Evolutionary conservation across 2,797 vertebrate genomes (phyloP).

Genomic region (Leuciscus waleckii): DNA sequence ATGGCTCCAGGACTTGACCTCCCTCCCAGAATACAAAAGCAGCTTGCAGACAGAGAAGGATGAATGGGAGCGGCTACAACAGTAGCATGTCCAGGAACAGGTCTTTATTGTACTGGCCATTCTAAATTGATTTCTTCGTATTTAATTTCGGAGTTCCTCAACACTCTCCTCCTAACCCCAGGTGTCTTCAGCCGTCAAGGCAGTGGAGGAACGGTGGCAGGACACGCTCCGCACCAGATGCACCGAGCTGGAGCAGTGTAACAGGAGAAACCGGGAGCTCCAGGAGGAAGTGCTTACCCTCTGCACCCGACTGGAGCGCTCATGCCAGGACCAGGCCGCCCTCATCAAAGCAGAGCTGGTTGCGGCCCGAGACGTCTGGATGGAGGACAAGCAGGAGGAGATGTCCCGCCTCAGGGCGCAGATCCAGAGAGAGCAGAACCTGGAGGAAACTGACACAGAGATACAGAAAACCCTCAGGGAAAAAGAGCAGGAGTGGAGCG

Average conservation of each 20-base stretch:
- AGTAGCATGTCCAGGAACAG: conserved; percentile 73
- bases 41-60: conserved; percentile 80
- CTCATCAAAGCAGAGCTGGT: conserved; percentile 88
- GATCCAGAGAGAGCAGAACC: conserved; percentile 82
- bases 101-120: conserved; percentile 67
- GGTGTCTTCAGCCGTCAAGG: conserved; percentile 72
- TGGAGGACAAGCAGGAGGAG: conserved; percentile 90
- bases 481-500: conserved; percentile 81
- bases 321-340: conserved; percentile 79
- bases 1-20: conserved; percentile 88
- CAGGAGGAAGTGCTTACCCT: conserved; percentile 81
- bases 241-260: conserved; percentile 61
- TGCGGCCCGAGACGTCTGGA: conserved; percentile 86
- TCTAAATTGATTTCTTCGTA: neutral
- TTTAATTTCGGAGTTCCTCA: neutral
- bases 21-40: conserved; percentile 85
- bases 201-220: conserved; percentile 82
- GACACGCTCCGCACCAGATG: conserved; percentile 74
- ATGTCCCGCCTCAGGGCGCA: conserved; percentile 80
- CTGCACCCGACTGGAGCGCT: conserved; percentile 79
- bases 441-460: conserved; percentile 74
- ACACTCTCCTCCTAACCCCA: conserved; percentile 46
- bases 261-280: conserved; percentile 72
- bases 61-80: conserved; percentile 84
- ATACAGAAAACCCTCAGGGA: conserved; percentile 60